phyloP scores from a whole-genome alignment of 2,113 vertebrate genomes.

The Tupaia tana region DNA sequence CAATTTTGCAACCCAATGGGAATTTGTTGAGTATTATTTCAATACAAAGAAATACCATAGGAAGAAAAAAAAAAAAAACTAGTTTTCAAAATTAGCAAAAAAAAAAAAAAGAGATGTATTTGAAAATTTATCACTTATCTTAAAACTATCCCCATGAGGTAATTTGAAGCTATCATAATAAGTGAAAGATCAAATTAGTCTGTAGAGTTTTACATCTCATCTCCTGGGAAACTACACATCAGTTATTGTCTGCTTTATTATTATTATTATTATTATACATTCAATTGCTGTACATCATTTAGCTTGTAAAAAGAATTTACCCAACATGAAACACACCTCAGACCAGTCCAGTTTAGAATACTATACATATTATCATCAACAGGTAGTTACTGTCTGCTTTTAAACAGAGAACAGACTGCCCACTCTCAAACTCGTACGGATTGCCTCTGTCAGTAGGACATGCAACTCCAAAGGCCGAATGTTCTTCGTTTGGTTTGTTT shows the following conservation, averaged over 20 bases:
- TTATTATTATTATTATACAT: too few relatives aligned
- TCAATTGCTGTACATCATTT: too few relatives aligned
- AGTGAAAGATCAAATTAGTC: conserved; percentile 38
- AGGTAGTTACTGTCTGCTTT: background rate
- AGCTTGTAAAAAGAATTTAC: too few relatives aligned
- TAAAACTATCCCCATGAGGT: background rate
- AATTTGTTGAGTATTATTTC: background rate
- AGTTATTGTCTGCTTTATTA: background rate
- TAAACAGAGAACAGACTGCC: conserved; percentile 2
- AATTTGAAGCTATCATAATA: conserved; percentile 48
- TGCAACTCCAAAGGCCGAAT: background rate
- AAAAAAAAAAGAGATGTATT: background rate
- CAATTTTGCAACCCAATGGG: background rate
- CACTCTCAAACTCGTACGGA: background rate
- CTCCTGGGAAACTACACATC: background rate
- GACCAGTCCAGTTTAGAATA: too few relatives aligned
- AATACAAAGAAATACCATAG: background rate
- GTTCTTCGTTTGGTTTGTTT: background rate
- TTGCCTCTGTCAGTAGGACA: background rate
- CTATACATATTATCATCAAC: too few relatives aligned
- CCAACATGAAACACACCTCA: too few relatives aligned
- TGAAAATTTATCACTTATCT: conserved; percentile 11
- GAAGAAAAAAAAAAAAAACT: background rate
- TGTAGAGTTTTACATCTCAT: background rate
- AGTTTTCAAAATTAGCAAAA: conserved; percentile 14